Percentiles rank a stretch among this genome's conserved stretches.
These are phyloP conservation scores for Drosophila barbarae DNA, from an alignment of 2,888 invertebrate species.

Conservation along the genomic window DNA sequence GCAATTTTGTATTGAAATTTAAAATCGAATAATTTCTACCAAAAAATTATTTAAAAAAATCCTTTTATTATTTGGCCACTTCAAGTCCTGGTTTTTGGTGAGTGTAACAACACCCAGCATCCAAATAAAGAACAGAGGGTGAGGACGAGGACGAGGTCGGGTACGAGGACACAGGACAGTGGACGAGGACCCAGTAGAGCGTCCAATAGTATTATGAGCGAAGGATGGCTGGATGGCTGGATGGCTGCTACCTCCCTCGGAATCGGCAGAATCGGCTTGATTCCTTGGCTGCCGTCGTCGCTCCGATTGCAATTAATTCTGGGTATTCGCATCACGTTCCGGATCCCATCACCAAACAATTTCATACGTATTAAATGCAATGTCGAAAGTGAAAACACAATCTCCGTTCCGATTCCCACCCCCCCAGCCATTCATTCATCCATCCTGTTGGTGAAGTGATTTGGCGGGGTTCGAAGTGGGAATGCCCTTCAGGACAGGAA, in stretches of 20 bases:
- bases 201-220: constrained; percentile 35
- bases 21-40: not conserved
- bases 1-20: not conserved
- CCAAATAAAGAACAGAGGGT: not conserved
- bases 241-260: constrained; percentile 9
- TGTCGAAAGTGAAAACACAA: constrained; percentile 68
- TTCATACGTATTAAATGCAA: constrained; percentile 75
- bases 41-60: not conserved
- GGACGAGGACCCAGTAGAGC: constrained; percentile 2
- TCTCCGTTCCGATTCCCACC: constrained; percentile 16
- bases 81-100: not conserved
- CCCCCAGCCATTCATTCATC: not conserved
- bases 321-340: constrained; percentile 69
- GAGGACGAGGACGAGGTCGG: not conserved
- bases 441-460: not conserved
- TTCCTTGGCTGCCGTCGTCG: constrained; percentile 12
- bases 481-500: constrained; percentile 6
- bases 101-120: constrained; percentile 6
- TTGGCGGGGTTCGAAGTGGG: constrained; percentile 5
- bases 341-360: constrained; percentile 75
- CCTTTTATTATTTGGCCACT: not conserved
- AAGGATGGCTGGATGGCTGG: not conserved
- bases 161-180: not conserved
- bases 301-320: constrained; percentile 68
- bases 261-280: constrained; percentile 22